These are phyloP conservation scores for Diloba caeruleocephala DNA, from an alignment of 2,888 invertebrate genomes.

Conservation along the genomic window DNA sequence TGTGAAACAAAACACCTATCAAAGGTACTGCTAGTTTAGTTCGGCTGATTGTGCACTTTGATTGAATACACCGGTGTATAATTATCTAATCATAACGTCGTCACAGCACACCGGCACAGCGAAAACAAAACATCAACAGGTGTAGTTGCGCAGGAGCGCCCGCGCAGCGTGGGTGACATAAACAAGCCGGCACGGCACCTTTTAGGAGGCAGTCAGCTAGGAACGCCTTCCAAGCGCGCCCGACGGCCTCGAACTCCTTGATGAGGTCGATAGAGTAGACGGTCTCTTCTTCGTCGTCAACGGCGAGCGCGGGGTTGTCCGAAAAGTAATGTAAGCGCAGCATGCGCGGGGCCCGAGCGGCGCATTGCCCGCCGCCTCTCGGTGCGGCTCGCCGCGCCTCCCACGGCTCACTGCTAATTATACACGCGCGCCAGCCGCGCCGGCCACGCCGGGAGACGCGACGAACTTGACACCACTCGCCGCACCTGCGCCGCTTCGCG, in stretches of 20 bases:
- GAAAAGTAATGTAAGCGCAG: slow-evolving; percentile 95
- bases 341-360: slow-evolving; percentile 90
- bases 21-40: not conserved
- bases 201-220: slow-evolving; percentile 91
- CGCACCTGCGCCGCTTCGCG: slow-evolving; percentile 61
- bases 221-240: slow-evolving; percentile 93
- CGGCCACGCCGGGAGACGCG: slow-evolving; percentile 61
- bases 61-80: slow-evolving; percentile 26
- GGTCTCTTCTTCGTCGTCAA: slow-evolving; percentile 88
- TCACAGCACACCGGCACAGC: slow-evolving; percentile 42
- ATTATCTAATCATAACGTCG: slow-evolving; percentile 22
- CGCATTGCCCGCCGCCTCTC: slow-evolving; percentile 81
- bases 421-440: slow-evolving; percentile 69
- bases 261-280: slow-evolving; percentile 95
- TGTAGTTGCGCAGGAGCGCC: slow-evolving; percentile 37
- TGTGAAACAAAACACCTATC: slow-evolving; percentile 7
- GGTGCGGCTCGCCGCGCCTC: slow-evolving; percentile 86
- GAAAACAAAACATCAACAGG: slow-evolving; percentile 64
- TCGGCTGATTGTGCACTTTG: slow-evolving; percentile 34
- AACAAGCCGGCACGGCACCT: slow-evolving; percentile 83
- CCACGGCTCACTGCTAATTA: slow-evolving; percentile 87
- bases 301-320: slow-evolving; percentile 92
- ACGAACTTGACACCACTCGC: slow-evolving; percentile 72
- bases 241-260: slow-evolving; percentile 95
- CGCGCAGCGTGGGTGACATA: slow-evolving; percentile 69